These are phyloP conservation scores for Alligator mississippiensis DNA, from an alignment of 2,113 vertebrate species.

Conservation along the genomic window DNA sequence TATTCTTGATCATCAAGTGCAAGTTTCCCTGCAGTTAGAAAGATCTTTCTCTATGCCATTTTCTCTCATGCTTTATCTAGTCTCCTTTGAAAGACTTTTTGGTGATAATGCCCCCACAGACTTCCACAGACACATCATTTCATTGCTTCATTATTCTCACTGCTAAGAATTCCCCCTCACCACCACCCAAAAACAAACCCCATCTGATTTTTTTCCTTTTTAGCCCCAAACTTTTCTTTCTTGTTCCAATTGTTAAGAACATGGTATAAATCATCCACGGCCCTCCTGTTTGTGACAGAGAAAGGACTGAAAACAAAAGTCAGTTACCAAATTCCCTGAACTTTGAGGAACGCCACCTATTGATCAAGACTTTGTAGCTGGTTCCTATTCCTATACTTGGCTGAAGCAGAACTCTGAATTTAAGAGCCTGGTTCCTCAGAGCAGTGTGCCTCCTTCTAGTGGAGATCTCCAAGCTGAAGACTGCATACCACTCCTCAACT, in stretches of 20 bases:
- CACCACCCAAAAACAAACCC: conserved; percentile 16
- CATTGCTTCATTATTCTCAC: conserved; percentile 62
- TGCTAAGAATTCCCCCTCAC: conserved; percentile 68
- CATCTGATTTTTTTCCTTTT: conserved; percentile 68
- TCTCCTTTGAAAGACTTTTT: conserved; percentile 30
- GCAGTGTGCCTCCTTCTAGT: background rate
- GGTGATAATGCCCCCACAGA: conserved; percentile 42
- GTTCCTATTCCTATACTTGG: background rate
- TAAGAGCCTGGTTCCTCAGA: background rate
- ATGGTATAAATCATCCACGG: conserved; percentile 46
- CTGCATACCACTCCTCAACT: background rate
- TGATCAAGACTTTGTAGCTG: background rate
- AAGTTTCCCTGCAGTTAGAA: conserved; percentile 8
- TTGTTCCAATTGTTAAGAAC: conserved; percentile 66
- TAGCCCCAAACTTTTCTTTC: conserved; percentile 64
- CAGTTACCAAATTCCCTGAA: background rate
- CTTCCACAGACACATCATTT: conserved; percentile 59
- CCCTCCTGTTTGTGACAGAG: conserved; percentile 57
- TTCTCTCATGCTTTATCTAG: conserved; percentile 47
- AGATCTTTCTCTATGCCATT: conserved; percentile 35
- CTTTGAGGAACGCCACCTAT: background rate
- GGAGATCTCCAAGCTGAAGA: background rate
- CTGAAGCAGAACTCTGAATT: background rate
- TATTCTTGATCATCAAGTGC: background rate
- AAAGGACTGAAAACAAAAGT: conserved; percentile 15